Evolutionary conservation across 2,797 vertebrate species (phyloP), one percentile per base, ranked within the genome.

Genomic region (Lepilemur ruficaudatus): DNA sequence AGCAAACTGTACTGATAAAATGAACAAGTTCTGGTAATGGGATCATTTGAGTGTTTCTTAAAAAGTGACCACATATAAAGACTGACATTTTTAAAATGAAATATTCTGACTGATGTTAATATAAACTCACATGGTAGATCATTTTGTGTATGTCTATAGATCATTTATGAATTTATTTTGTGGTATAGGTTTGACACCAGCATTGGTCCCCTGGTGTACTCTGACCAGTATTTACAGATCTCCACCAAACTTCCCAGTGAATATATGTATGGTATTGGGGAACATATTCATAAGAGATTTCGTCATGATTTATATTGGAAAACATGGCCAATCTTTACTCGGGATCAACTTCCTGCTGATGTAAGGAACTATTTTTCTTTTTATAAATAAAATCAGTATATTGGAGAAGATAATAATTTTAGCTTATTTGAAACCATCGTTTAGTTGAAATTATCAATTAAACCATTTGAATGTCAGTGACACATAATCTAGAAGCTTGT

Each of bases 201-300:
- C 28, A 97, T 99, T 73, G 99, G 99, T 48, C 99, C 99, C 0
- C 98, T 99, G 89, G 98, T 99, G 87, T 99, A 99, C 82, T 98
- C 99, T 63, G 99, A 99, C 97, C 99, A 99, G 97, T 99, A 99
- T 96, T 98, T 99, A 55, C 99, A 99, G 98, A 98, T 99, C 5
- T 99, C 99, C n/a, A 99, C 99, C 86, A 99, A 96, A 96, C 98
- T 99, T 28, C 98, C 99, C 38, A 99, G 99, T 92, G 94, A 98
- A 90, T 99, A 99, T 95, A 99, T 99, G 78, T 99, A 99, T 38
- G 99, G 99, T 0, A 88, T 99, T 15, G 99, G 99, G 11, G 99
- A 99, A 93, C 99, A 99, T 2, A 98, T 99, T 88, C 99, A 99
- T 93, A 98, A 98, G 88, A 97, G 98, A 28, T 99, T 99, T 98